These are phyloP conservation scores for Choreutis nemorana DNA, from an alignment of 2,888 invertebrate species.

Conservation along the genomic window DNA sequence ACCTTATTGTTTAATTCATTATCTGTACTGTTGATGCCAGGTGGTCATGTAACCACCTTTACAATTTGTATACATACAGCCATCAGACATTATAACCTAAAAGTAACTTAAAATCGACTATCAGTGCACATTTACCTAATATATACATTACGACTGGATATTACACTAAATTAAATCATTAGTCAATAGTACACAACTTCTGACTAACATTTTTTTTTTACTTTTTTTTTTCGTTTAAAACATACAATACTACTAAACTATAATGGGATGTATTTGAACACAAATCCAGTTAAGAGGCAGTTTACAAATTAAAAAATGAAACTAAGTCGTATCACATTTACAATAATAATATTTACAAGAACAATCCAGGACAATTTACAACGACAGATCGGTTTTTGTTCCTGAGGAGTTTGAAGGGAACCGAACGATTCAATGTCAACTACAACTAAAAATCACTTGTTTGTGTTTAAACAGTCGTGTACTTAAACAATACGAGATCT, in stretches of 20 bases:
- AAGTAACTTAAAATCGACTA: slow-evolving; percentile 48
- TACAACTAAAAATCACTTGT: slow-evolving; percentile 46
- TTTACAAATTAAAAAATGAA: slow-evolving; percentile 22
- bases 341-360: slow-evolving; percentile 36
- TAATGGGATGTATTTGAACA: slow-evolving; percentile 33
- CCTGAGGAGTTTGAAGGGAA: too few species aligned
- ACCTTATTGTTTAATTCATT: too few species aligned
- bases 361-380: too few species aligned
- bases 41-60: too few species aligned
- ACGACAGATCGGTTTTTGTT: too few species aligned
- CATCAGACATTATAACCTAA: slow-evolving; percentile 41
- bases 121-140: slow-evolving; percentile 56
- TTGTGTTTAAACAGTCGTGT: slow-evolving; percentile 51
- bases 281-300: slow-evolving; percentile 34
- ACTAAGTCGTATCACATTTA: slow-evolving; percentile 26
- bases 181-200: slow-evolving; percentile 27
- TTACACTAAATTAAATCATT: slow-evolving; percentile 29
- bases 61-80: too few species aligned
- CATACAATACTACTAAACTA: slow-evolving; percentile 31
- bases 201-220: slow-evolving; percentile 23
- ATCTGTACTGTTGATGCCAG: too few species aligned
- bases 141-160: slow-evolving; percentile 50
- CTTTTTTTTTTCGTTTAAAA: slow-evolving; percentile 34
- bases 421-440: too few species aligned
- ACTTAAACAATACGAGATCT: slow-evolving; percentile 64